A percentile compares a stretch with the other conserved stretches of the same genome.
Conservation (phyloP, 2,888 invertebrate species). For the Euplagia quadripunctaria region DNA sequence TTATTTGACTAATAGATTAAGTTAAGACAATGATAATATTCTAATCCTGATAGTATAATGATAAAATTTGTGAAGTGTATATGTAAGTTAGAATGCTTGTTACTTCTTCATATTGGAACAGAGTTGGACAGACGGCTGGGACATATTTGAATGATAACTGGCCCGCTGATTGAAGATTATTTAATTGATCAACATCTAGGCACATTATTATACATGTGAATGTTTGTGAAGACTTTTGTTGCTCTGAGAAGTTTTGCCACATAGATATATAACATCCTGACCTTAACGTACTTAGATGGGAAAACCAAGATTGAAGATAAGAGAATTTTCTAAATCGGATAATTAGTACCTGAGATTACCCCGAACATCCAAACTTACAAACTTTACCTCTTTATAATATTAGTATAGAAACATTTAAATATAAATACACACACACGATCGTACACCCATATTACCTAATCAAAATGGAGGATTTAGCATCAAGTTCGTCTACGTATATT, state of each 20-base stretch:
- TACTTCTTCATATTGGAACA: not conserved
- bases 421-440: not conserved
- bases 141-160: not conserved
- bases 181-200: too few relatives aligned
- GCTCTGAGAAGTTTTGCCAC: too few relatives aligned
- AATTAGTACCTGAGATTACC: too few relatives aligned
- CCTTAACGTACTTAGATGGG: not conserved
- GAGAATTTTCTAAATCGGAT: too few relatives aligned
- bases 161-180: too few relatives aligned
- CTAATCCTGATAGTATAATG: not conserved
- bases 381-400: too few relatives aligned
- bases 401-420: too few relatives aligned
- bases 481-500: not conserved
- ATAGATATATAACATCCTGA: too few relatives aligned
- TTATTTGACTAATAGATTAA: not conserved
- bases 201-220: too few relatives aligned
- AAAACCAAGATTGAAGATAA: not conserved
- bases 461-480: not conserved
- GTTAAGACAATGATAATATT: not conserved
- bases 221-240: too few relatives aligned
- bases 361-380: too few relatives aligned
- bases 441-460: not conserved
- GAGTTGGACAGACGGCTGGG: too few relatives aligned
- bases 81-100: not conserved
- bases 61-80: not conserved